These are phyloP conservation scores for Metridium senile DNA, from an alignment of 92 coral and sea anemone genomes.

Conservation along the genomic window DNA sequence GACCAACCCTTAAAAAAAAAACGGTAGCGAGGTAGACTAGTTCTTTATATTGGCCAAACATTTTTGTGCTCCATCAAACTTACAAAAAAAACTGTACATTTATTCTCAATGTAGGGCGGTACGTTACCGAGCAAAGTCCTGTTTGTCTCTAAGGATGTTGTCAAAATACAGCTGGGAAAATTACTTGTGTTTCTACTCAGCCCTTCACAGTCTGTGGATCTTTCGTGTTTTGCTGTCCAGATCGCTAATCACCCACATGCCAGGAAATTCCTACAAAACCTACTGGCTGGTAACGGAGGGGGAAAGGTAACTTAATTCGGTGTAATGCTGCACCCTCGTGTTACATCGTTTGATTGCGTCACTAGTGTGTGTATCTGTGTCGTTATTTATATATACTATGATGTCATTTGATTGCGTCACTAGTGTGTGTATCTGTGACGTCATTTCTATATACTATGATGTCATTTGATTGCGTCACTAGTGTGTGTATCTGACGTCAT, in stretches of 20 bases:
- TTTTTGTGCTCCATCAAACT: background rate
- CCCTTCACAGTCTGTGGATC: slow-evolving; percentile 60
- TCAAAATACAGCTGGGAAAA: slow-evolving; percentile 81
- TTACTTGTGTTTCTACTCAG: slow-evolving; percentile 74
- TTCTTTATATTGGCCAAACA: no score
- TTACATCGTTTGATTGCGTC: background rate
- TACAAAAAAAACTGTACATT: background rate
- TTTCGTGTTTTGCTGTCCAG: slow-evolving; percentile 76
- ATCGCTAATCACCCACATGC: slow-evolving; percentile 72
- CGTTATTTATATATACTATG: no score
- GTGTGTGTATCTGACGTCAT: no score
- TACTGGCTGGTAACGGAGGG: slow-evolving; percentile 71
- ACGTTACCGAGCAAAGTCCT: slow-evolving; percentile 49
- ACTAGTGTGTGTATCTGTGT: no score
- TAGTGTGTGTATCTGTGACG: no score
- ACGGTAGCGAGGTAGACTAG: no score
- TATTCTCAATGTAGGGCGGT: slow-evolving; percentile 10
- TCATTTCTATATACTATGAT: no score
- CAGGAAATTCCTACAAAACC: slow-evolving; percentile 57
- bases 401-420: no score
- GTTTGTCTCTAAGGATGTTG: slow-evolving; percentile 62
- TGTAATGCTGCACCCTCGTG: background rate
- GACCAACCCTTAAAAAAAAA: background rate
- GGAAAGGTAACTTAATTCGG: slow-evolving; percentile 68
- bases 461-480: no score